phyloP scores from a whole-genome alignment of 2,797 vertebrate species.

The Cyclura pinguis region DNA sequence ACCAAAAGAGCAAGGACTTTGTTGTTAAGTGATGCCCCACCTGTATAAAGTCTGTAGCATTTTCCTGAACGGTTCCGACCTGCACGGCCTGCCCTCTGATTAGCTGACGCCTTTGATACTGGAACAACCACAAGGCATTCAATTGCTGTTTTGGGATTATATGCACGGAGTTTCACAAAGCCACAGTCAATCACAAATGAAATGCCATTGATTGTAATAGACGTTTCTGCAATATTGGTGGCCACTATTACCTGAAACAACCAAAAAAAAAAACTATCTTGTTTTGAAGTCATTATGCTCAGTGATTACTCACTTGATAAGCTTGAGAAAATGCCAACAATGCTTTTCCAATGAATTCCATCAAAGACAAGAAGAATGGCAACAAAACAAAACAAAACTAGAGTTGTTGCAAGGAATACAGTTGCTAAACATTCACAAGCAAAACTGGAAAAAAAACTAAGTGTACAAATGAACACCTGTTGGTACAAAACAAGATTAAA shows the following conservation, averaged over 20 bases:
- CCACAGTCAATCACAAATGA: conserved; percentile 96
- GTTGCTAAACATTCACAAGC: background rate
- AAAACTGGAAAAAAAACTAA: background rate
- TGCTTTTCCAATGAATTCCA: background rate
- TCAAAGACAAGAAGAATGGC: background rate
- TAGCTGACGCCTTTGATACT: conserved; percentile 95
- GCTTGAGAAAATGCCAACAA: background rate
- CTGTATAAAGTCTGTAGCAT: conserved; percentile 96
- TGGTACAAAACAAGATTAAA: background rate
- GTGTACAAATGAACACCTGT: background rate
- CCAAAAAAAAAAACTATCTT: background rate
- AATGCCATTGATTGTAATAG: conserved; percentile 93
- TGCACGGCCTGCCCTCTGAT: conserved; percentile 92
- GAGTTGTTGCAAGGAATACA: background rate
- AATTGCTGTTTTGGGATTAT: conserved; percentile 92
- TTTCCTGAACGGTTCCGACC: conserved; percentile 94
- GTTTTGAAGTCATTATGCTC: background rate
- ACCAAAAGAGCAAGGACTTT: background rate
- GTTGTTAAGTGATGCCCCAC: conserved; percentile 71
- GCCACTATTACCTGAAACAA: conserved; percentile 91
- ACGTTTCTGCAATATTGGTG: conserved; percentile 97
- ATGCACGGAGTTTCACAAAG: conserved; percentile 95
- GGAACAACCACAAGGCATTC: conserved; percentile 96
- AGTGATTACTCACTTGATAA: background rate
- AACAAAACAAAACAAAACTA: background rate